phyloP scores from a whole-genome alignment of 2,888 invertebrate species.

The Noctua janthe region DNA sequence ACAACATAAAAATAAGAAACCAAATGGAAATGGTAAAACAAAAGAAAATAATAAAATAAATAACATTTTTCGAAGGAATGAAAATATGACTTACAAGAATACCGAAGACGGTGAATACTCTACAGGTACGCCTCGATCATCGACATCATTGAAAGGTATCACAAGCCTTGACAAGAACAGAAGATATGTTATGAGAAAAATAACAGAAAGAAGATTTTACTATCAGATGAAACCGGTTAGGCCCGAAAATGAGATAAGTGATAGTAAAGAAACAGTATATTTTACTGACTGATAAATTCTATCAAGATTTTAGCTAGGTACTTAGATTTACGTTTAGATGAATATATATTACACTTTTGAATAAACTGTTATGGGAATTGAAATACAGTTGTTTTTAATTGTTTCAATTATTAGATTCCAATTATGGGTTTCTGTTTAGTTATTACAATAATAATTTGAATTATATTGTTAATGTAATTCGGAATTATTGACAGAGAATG shows the following conservation, averaged over 20 bases:
- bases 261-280: slow-evolving; percentile 66
- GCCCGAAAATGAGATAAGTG: slow-evolving; percentile 68
- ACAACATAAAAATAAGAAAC: slow-evolving; percentile 41
- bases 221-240: slow-evolving; percentile 73
- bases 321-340: slow-evolving; percentile 20
- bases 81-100: not conserved
- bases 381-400: slow-evolving; percentile 25
- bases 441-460: slow-evolving; percentile 10
- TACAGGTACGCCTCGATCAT: not conserved
- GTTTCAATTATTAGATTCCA: slow-evolving; percentile 16
- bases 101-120: not conserved
- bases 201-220: slow-evolving; percentile 67
- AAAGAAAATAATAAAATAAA: not conserved
- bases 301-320: slow-evolving; percentile 25
- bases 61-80: not conserved
- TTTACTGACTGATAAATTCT: slow-evolving; percentile 66
- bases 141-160: not conserved
- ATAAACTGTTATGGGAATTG: slow-evolving; percentile 18
- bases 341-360: slow-evolving; percentile 26
- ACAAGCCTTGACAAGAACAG: not conserved
- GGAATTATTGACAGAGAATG: slow-evolving; percentile 16
- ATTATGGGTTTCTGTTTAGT: slow-evolving; percentile 16
- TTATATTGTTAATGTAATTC: slow-evolving; percentile 32
- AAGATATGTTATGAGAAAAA: slow-evolving; percentile 14
- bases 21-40: not conserved